Base-by-base conservation (phyloP, 2,797 vertebrate species). In the Synaphobranchus kaupii region DNA sequence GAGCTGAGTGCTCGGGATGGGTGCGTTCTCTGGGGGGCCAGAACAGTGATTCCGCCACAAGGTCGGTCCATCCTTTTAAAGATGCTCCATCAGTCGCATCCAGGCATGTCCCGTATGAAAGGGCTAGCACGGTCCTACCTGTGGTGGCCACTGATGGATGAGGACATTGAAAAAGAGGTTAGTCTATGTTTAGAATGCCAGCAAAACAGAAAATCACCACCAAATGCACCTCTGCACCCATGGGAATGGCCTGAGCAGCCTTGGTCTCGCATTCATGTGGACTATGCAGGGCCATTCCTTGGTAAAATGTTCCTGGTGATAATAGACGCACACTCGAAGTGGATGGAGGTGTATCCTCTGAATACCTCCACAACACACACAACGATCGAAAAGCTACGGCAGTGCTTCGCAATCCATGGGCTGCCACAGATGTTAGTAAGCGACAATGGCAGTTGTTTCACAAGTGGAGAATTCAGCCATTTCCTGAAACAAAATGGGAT, bases 211-310 rank as follows among this genome's bases (percentile, higher is more conserved):
- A n/a, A n/a, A n/a, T n/a, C n/a, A n/a, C n/a, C n/a, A n/a, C n/a
- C n/a, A n/a, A n/a, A n/a, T n/a, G n/a, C n/a, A n/a, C n/a, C n/a
- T n/a, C n/a, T n/a, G n/a, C n/a, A n/a, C n/a, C 60, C 88, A 0
- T 92, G 90, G 85, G 88, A 90, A 39, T 90, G 89, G 86, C 88
- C 86, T 0, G 85, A 89, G 1, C n/a, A n/a, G n/a, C 87, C 84
- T 0, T 88, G 86, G 90, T 63, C 7, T 0, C 84, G 88, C 8
- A 54, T 91, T 0, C 86, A 89, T 50, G 81, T 91, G 0, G 88
- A 88, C 52, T 89, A 89, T 83, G 87, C 87, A 52, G 88, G 90
- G 4, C 89, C 86, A 3, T 90, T 88, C 3, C 17, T 89, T 28
- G 85, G 50, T 0, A 86, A 87, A 34, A 90, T 90, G 89, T 88